These are phyloP conservation scores for Toxotes lorentzi DNA, from an alignment of 2,797 vertebrate species.

Conservation along the genomic window DNA sequence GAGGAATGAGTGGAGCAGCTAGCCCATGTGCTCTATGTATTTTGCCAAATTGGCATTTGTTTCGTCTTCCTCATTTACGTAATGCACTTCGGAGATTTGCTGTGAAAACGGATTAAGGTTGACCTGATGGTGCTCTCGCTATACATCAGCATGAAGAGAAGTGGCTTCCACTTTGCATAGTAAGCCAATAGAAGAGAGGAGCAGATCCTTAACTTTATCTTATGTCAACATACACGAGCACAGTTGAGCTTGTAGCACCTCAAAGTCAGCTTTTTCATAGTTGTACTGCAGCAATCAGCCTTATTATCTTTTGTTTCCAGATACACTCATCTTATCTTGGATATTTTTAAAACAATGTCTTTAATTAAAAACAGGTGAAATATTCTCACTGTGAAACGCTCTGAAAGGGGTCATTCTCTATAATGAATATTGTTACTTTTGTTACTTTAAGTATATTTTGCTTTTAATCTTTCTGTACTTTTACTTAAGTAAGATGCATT, in stretches of 20 bases:
- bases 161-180: slow-evolving; percentile 52
- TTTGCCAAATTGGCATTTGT: slow-evolving; percentile 69
- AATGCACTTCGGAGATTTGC: slow-evolving; percentile 68
- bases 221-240: slow-evolving; percentile 16
- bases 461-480: not conserved
- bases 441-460: not conserved
- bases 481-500: not conserved
- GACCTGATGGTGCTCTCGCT: slow-evolving; percentile 37
- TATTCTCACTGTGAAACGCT: no score
- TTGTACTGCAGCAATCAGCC: no score
- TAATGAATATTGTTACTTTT: not conserved
- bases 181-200: slow-evolving; percentile 33
- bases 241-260: not conserved
- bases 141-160: slow-evolving; percentile 30
- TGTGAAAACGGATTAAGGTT: slow-evolving; percentile 61
- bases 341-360: not conserved
- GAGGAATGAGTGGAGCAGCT: slow-evolving; percentile 45
- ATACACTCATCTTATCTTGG: not conserved
- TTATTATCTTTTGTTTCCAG: not conserved
- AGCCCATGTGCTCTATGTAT: slow-evolving; percentile 40
- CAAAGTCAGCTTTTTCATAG: not conserved
- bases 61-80: slow-evolving; percentile 65
- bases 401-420: not conserved
- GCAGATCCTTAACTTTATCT: slow-evolving; percentile 29
- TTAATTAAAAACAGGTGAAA: not conserved